Evolutionary conservation across 92 coral and sea anemone genomes (phyloP).

Genomic region (Paramuricea clavata): DNA sequence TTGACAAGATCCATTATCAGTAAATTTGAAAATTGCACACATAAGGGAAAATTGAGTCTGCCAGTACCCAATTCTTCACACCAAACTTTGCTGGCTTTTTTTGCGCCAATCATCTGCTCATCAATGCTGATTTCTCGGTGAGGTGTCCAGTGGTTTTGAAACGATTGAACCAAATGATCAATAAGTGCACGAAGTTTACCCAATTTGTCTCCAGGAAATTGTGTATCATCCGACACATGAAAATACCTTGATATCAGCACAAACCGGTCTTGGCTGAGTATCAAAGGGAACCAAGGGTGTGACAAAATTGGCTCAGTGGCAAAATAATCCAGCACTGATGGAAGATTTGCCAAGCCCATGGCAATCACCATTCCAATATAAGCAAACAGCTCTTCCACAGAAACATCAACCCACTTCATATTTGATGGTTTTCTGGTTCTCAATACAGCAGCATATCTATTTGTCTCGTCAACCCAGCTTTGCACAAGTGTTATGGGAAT

Average conservation of each 20-base stretch:
- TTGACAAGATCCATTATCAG: slow-evolving; percentile 50
- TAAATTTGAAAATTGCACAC: slow-evolving; percentile 41
- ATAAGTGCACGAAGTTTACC: slow-evolving; percentile 30
- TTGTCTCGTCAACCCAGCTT: slow-evolving; percentile 51
- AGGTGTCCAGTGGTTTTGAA: slow-evolving; percentile 53
- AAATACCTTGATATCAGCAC: slow-evolving; percentile 26
- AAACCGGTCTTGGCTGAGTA: slow-evolving; percentile 31
- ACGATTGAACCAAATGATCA: slow-evolving; percentile 41
- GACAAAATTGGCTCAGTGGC: slow-evolving; percentile 45
- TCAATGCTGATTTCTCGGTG: slow-evolving; percentile 71
- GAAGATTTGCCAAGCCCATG: slow-evolving; percentile 57
- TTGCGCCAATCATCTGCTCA: slow-evolving; percentile 64
- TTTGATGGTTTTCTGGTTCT: slow-evolving; percentile 58
- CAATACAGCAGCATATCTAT: slow-evolving; percentile 52
- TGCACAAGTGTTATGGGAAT: slow-evolving; percentile 16
- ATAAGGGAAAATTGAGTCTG: slow-evolving; percentile 48
- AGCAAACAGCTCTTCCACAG: slow-evolving; percentile 56
- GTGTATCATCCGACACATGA: slow-evolving; percentile 42
- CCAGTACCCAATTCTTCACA: slow-evolving; percentile 65
- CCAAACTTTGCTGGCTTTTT: slow-evolving; percentile 59
- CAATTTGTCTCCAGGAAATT: slow-evolving; percentile 42
- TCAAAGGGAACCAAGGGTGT: slow-evolving; percentile 58
- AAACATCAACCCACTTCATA: slow-evolving; percentile 20
- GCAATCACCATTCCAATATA: slow-evolving; percentile 66
- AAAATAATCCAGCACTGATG: slow-evolving; percentile 53